A percentile compares a stretch with the other conserved stretches of the same genome.
Evolutionary conservation across 2,888 invertebrate species (phyloP).

Genomic region (Choreutis nemorana): DNA sequence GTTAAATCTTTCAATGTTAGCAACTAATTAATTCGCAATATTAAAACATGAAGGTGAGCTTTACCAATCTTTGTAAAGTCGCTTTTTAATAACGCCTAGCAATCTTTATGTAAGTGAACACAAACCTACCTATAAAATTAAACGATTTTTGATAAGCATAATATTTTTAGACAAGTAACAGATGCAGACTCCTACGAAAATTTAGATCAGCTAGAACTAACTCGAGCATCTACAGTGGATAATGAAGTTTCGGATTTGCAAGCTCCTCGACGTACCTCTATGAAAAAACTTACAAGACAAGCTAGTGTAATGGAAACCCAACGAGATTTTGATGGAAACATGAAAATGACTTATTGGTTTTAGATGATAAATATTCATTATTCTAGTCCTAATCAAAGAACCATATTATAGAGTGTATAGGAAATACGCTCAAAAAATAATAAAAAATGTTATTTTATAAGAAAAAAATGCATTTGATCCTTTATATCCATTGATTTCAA

Average conservation of each 20-base stretch:
- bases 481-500: neutral
- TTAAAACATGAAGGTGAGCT: too few relatives aligned
- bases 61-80: neutral
- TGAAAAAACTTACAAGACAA: conserved; percentile 78
- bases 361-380: conserved; percentile 27
- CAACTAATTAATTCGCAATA: neutral
- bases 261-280: conserved; percentile 57
- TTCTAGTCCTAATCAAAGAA: neutral
- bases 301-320: conserved; percentile 85
- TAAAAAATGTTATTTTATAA: too few relatives aligned
- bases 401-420: neutral
- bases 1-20: too few relatives aligned
- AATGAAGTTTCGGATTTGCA: conserved; percentile 28
- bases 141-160: too few relatives aligned
- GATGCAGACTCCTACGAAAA: conserved; percentile 76
- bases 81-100: neutral
- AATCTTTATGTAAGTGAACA: too few relatives aligned
- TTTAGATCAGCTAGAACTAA: conserved; percentile 67
- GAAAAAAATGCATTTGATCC: neutral
- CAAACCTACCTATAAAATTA: too few relatives aligned
- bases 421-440: neutral
- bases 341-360: conserved; percentile 90
- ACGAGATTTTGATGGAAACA: conserved; percentile 77
- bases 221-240: conserved; percentile 39
- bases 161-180: conserved; percentile 55